Evolutionary conservation across 2,113 vertebrate genomes (phyloP), one percentile per base, ranked within the genome.

Genomic region (Anas platyrhynchos): DNA sequence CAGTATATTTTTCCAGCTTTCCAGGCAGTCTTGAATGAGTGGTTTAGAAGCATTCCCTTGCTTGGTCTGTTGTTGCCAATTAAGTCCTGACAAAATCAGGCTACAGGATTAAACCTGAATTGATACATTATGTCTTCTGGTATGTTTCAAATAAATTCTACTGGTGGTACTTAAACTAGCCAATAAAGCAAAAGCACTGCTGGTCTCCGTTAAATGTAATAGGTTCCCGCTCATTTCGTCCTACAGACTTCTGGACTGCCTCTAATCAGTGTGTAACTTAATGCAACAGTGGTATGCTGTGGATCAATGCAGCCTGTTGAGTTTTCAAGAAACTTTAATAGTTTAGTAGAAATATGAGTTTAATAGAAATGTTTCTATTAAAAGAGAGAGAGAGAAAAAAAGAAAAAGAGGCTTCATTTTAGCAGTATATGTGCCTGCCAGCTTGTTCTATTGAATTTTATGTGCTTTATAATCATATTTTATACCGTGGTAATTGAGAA

Each of bases 331-430:
- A 89, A 94, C 13, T 94, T 93, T 29, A 93, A 68, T 72, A 85
- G 69, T 94, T 92, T 84, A 75, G 48, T 75, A 84, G 81, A 96
- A 91, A 81, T 86, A 95, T 78, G 89, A 74, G 36, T 89, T 95
- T 91, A 95, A 95, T 92, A 92, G 81, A 86, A 95, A 43, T 56
- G 43, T 82, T 96, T 95, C 81, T 79, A 89, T 91, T 96, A 91
- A 93, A 94, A 74, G 48, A 55, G 52, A 56, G 15, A 55, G 54
- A 55, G 54, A 31, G 48, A 93, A 23, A 82, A 25, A 10, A 82
- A 92, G 86, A 76, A 88, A 91, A 81, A 63, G 50, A 73, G 25
- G 50, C 55, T 96, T 91, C 55, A 86, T 94, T 91, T 46, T 54
- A 27, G 43, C 67, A 41, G 71, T 91, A 83, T 86, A 81, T 86